Percentiles rank a stretch among this genome's conserved stretches.
phyloP scores from a whole-genome alignment of 2,113 vertebrate genomes.

The Polyodon spathula region DNA sequence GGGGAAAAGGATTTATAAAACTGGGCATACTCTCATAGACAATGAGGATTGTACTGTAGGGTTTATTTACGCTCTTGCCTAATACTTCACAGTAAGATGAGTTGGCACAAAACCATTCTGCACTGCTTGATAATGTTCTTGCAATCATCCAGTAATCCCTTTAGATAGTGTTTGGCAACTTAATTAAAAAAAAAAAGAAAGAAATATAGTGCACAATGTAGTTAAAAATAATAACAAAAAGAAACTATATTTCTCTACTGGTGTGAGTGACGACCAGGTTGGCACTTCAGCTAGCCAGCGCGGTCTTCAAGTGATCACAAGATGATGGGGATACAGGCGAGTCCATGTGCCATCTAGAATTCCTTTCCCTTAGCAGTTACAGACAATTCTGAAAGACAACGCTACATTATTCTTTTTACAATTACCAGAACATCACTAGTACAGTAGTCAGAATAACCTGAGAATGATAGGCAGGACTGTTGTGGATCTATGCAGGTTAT shows the following conservation, averaged over 20 bases:
- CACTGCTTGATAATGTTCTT: not conserved
- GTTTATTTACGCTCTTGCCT: not conserved
- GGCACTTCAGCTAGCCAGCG: not conserved
- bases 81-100: not conserved
- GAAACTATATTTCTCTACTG: no score
- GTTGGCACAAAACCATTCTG: not conserved
- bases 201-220: not conserved
- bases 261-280: not conserved
- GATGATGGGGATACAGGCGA: not conserved
- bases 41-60: not conserved
- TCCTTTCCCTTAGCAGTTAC: not conserved
- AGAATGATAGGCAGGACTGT: no score
- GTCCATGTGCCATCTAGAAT: not conserved
- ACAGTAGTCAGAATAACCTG: not conserved
- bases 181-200: not conserved
- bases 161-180: not conserved
- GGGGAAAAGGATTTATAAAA: not conserved
- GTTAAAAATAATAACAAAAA: not conserved
- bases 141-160: not conserved
- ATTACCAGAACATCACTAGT: not conserved
- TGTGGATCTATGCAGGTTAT: no score
- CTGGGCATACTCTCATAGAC: not conserved
- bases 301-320: not conserved
- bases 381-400: not conserved
- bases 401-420: not conserved